Conservation (phyloP, 2,113 vertebrate genomes). For the Plotosus lineatus region DNA sequence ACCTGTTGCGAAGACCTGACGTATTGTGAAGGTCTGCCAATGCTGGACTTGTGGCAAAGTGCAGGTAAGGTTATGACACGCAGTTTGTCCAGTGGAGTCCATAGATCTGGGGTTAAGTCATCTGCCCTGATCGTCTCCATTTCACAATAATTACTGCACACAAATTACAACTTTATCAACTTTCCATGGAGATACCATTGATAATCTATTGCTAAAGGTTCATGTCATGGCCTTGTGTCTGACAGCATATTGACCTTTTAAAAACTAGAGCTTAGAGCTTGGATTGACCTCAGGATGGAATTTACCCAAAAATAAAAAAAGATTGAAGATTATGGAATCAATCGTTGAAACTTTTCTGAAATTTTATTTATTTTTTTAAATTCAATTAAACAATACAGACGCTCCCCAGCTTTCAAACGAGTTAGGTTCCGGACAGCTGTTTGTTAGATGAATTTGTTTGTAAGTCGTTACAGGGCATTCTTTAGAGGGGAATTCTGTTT, state of each 20-base stretch:
- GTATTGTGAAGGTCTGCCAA: conserved; percentile 47
- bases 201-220: conserved; percentile 32
- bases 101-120: conserved; percentile 81
- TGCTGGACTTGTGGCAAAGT: conserved; percentile 51
- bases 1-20: conserved; percentile 40
- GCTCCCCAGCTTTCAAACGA: too few species aligned
- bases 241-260: conserved; percentile 24
- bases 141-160: conserved; percentile 70
- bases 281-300: not conserved
- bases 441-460: too few species aligned
- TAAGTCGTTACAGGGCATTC: too few species aligned
- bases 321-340: not conserved
- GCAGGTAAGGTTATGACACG: conserved; percentile 64
- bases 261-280: not conserved
- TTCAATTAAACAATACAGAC: too few species aligned
- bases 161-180: conserved; percentile 64
- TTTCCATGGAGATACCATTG: conserved; percentile 33
- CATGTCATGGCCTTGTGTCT: conserved; percentile 36
- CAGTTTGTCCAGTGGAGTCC: conserved; percentile 66
- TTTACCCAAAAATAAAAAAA: not conserved
- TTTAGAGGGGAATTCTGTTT: too few species aligned
- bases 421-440: too few species aligned
- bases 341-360: too few species aligned
- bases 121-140: conserved; percentile 68
- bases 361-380: too few species aligned